Base-by-base conservation (phyloP, 30 jellyfish, hydroid and myxozoan species). In the Morbakka virulenta region DNA sequence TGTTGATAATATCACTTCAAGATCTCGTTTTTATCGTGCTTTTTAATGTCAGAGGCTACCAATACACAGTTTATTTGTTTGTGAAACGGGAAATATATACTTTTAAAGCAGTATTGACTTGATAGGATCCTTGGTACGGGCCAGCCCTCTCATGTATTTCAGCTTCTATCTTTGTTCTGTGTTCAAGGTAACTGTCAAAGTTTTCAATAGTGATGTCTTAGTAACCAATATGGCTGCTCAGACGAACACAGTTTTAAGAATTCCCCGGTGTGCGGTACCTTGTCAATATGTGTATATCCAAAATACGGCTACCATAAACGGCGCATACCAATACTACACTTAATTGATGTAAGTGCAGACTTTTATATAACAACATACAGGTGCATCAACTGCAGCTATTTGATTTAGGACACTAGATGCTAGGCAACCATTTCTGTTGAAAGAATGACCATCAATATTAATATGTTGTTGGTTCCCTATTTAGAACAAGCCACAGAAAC, bases 401-500 rank as follows among this genome's bases (percentile, higher is more conserved):
- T 74, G 63, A 69, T 32, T 72, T 34, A 21, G 74, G 69, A 84
- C 50, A 78, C 74, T 50, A 80, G 81, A 50, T 76, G 62, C 94
- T 53, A 71, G 87, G 78, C 87, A 73, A 83, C 94, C 87, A 83
- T 72, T 83, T 67, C 94, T 72, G 74, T 83, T 49, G 82, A 62
- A 71, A 25, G 35, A 14, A 30, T 35, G 21, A 50, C 69, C 31
- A 83, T 83, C 86, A 83, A 83, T 83, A 83, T 83, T 83, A 74
- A 83, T 83, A 24, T 69, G 87, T 51, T 83, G 94, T 83, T 72
- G 94, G 87, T 83, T 80, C 78, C 83, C 87, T 83, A 83, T 83
- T 83, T 63, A 73, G 74, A 53, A 49, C 77, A 64, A 72, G 65
- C 73, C 94, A 41, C 94, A 74, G 86, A 83, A 84, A 69, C 94